Evolutionary conservation across 2,888 invertebrate species (phyloP).

Genomic region (Trissonchulus latispiculum): DNA sequence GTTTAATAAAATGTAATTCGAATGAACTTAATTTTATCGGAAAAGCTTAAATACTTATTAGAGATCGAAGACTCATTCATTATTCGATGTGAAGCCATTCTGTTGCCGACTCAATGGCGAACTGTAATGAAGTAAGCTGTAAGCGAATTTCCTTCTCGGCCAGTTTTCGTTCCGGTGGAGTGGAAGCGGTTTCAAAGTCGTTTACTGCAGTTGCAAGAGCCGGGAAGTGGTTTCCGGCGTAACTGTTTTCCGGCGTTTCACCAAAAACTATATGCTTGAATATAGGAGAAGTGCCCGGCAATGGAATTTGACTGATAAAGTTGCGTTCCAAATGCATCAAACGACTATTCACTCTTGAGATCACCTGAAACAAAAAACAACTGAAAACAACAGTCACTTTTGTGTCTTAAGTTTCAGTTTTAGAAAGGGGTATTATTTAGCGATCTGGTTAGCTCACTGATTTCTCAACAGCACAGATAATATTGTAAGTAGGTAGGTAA

Average conservation of each 20-base stretch:
- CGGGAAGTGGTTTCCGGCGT: slow-evolving; percentile 3
- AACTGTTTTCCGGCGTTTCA: background rate
- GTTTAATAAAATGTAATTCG: too few relatives aligned
- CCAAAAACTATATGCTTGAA: slow-evolving; percentile 8
- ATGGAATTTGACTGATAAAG: background rate
- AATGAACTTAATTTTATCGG: too few relatives aligned
- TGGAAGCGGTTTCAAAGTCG: background rate
- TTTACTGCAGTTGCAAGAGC: background rate
- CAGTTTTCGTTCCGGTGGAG: too few relatives aligned
- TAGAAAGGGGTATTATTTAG: too few relatives aligned
- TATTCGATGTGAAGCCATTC: background rate
- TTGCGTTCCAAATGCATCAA: background rate
- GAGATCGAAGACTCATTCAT: too few relatives aligned
- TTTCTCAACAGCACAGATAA: too few relatives aligned
- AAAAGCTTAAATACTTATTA: too few relatives aligned
- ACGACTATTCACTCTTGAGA: background rate
- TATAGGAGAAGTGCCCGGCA: background rate
- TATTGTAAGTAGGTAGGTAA: too few relatives aligned
- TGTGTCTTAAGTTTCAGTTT: too few relatives aligned
- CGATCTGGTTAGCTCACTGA: too few relatives aligned
- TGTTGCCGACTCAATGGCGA: background rate
- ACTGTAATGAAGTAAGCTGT: slow-evolving; percentile 4
- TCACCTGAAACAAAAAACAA: background rate
- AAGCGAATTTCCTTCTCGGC: background rate
- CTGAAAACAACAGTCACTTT: too few relatives aligned